Conservation (phyloP, 1,140 invertebrate genomes). For the Archivesica marissinica region DNA sequence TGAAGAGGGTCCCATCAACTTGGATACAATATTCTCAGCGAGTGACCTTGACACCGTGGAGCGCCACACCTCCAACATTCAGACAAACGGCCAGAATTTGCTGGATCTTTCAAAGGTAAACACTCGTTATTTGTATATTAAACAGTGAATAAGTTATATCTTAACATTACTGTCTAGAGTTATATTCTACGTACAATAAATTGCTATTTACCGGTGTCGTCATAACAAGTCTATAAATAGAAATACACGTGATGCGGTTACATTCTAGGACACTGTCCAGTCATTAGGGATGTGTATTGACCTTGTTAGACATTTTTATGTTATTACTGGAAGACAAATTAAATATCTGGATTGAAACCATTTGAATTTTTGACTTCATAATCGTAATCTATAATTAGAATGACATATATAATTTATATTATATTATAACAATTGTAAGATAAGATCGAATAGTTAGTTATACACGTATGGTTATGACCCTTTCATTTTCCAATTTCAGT, state of each 20-base stretch:
- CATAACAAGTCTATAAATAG: slow-evolving; percentile 40
- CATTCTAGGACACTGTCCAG: slow-evolving; percentile 11
- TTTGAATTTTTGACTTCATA: not conserved
- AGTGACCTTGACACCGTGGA: slow-evolving; percentile 55
- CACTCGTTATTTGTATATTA: not conserved
- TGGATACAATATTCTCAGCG: slow-evolving; percentile 46
- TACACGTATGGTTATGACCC: not conserved
- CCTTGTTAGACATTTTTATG: no score
- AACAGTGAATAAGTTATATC: not conserved
- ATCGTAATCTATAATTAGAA: not conserved
- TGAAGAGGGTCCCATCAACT: slow-evolving; percentile 46
- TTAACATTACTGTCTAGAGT: not conserved
- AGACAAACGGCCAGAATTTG: slow-evolving; percentile 2
- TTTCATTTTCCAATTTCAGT: slow-evolving; percentile 44
- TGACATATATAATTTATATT: not conserved
- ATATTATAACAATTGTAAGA: not conserved
- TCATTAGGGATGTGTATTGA: no score
- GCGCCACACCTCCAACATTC: slow-evolving; percentile 45
- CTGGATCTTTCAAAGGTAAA: slow-evolving; percentile 62
- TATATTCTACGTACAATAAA: not conserved
- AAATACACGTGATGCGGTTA: slow-evolving; percentile 29
- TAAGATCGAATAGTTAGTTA: not conserved
- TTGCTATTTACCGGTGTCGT: slow-evolving; percentile 15
- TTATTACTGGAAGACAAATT: no score
- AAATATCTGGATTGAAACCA: not conserved